Base-by-base conservation (phyloP, 2,888 invertebrate species). In the Microdon myrmicae region DNA sequence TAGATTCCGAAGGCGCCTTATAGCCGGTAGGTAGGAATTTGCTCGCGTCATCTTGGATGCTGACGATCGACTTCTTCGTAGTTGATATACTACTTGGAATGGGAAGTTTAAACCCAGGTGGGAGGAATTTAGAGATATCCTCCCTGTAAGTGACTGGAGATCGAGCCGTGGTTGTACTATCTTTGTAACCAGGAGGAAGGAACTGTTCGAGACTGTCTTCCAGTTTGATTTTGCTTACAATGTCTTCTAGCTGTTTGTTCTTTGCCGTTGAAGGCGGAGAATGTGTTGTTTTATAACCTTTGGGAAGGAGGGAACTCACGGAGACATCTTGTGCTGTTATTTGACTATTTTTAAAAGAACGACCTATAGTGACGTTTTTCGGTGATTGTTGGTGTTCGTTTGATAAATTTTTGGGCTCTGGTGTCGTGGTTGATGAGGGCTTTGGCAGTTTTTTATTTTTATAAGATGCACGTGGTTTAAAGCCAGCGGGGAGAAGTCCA, bases 1-100 rank as follows among this genome's bases (percentile, higher is more conserved):
- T 61, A 5, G 64, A 68, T 13, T 72, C 70, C 0, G 53, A 32
- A 2, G 71, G 64, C 4, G 75, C 55, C 25, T 87, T 89, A 70
- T 84, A 90, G 2, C 86, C 87, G 5, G 86, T 83, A n/a, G 89
- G 89, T 60, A 89, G 77, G 35, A 88, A 81, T 67, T 86, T 83
- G 69, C 81, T 83, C 1, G 86, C 70, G 68, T 86, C 85, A 68
- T 85, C 85, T 29, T 82, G 79, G 70, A 84, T 82, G 6, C 83
- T 76, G 4, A 71, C 68, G 0, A 67, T 48, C 0, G 75, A 54
- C 17, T 68, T 70, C 0, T 69, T 70, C 0, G 68, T 70, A 3
- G 67, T 58, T 0, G 67, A 29, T 8, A 68, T 31, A 2, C 70
- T 68, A 9, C 69, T 68, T 29, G 79, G 70, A 41, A 81, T 78